Evolutionary conservation across 2,797 vertebrate genomes (phyloP).

Genomic region (Aratinga solstitialis): DNA sequence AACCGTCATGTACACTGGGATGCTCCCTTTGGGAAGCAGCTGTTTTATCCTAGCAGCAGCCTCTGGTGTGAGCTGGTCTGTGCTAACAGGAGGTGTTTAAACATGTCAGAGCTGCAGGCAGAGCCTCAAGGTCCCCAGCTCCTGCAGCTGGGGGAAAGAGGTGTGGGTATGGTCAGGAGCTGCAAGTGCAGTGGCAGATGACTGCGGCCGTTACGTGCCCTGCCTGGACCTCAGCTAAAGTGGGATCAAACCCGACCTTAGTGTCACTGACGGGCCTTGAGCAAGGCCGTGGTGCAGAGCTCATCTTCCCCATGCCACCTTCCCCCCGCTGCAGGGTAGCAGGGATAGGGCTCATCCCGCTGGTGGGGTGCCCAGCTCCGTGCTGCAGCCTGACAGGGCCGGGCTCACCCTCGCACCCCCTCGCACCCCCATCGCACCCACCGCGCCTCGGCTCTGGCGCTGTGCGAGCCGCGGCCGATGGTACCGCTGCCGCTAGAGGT

Average conservation of each 20-base stretch:
- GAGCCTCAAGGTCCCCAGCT: background rate
- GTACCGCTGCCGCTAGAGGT: background rate
- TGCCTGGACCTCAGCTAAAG: background rate
- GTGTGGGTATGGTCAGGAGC: accelerated
- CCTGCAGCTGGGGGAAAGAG: background rate
- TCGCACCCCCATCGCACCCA: background rate
- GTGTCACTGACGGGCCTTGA: accelerated
- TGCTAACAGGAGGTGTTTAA: accelerated
- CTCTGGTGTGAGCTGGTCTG: background rate
- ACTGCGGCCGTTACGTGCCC: background rate
- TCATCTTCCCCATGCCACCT: accelerated
- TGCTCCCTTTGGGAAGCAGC: background rate
- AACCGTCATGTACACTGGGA: accelerated
- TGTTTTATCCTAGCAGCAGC: background rate
- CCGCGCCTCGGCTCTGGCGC: background rate
- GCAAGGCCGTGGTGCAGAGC: accelerated
- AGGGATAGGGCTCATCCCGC: background rate
- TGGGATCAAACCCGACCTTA: background rate
- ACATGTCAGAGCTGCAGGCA: background rate
- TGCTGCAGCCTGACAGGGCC: background rate
- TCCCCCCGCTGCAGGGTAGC: background rate
- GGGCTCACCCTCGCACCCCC: accelerated
- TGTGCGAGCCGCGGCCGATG: background rate
- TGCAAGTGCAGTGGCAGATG: accelerated
- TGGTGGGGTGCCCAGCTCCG: background rate